Evolutionary conservation across 2,113 vertebrate genomes (phyloP), one percentile per base, ranked within the genome.

Genomic region (Sardina pilchardus): DNA sequence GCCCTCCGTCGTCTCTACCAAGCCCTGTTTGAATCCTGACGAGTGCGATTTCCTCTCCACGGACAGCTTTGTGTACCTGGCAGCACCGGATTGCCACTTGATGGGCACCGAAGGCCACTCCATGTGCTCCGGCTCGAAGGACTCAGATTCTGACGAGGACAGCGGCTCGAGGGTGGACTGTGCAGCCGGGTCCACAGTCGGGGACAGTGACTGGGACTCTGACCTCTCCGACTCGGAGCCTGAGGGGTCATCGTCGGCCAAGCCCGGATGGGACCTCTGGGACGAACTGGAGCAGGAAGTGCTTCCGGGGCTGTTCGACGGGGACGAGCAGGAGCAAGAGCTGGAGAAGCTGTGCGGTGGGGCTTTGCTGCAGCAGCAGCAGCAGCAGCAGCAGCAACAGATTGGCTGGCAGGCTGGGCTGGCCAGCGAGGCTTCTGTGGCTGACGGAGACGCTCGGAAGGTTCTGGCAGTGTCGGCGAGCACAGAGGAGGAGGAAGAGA

Each of bases 131-230:
- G 88, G 88, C 89, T 90, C 84, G 81, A 94, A 93, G 91, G 94
- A 94, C 14, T 94, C 94, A 0, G 94, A 95, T 84, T 95, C 95
- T 0, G 95, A 96, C 83, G 95, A 96, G 85, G 95, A 94, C 87
- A 95, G 94, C n/a, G 95, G 92, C 44, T 96, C 95, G 19, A 93
- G 94, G 0, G 94, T 93, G 4, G 95, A 95, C 10, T 86, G 94
- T 75, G 94, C 84, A 88, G 91, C 86, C 88, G 89, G 85, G 34
- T 95, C 94, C 0, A 90, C 94, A 21, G 92, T 92, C 1, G 95
- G 94, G 21, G 95, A 96, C 90, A 95, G 95, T 1, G 95, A 96
- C 89, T 95, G 95, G 95, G 95, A 96, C 85, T 95, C 95, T 0
- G 95, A 96, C 85, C 87, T 92, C 45, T 94, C 94, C 0, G 94